phyloP scores from a whole-genome alignment of 2,113 vertebrate species.

The Odontesthes bonariensis region DNA sequence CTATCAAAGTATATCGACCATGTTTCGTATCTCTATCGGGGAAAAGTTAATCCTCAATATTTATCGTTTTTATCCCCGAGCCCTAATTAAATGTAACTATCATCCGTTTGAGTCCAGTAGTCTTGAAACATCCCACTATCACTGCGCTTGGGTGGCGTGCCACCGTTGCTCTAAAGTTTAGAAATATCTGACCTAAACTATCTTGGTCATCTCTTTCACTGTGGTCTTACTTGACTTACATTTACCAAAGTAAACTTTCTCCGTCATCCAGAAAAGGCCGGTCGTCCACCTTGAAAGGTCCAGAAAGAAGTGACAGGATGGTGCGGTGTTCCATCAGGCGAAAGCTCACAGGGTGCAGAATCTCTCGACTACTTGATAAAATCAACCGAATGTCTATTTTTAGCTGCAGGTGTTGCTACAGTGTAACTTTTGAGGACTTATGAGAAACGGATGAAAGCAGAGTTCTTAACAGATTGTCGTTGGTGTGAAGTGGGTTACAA shows the following conservation, averaged over 20 bases:
- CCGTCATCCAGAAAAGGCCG: too few species aligned
- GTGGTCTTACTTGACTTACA: neutral
- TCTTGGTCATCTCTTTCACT: slow-evolving; percentile 12
- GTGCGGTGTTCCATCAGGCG: slow-evolving; percentile 35
- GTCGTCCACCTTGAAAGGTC: neutral
- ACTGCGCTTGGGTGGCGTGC: slow-evolving; percentile 4
- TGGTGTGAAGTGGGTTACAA: slow-evolving; percentile 19
- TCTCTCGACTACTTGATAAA: slow-evolving; percentile 68
- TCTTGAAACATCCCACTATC: neutral
- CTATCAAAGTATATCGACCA: too few species aligned
- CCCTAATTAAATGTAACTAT: too few species aligned
- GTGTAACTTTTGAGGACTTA: slow-evolving; percentile 53
- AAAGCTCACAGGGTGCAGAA: slow-evolving; percentile 63
- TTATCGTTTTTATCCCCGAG: too few species aligned
- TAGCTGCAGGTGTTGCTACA: slow-evolving; percentile 50
- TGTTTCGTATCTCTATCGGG: too few species aligned
- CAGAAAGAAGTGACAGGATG: slow-evolving; percentile 36
- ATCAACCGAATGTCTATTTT: slow-evolving; percentile 64
- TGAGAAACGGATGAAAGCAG: slow-evolving; percentile 40
- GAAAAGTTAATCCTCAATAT: too few species aligned
- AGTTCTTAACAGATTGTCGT: neutral
- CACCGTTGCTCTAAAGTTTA: slow-evolving; percentile 16
- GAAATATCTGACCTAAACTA: slow-evolving; percentile 43
- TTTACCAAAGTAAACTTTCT: neutral
- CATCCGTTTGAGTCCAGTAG: neutral